phyloP scores from a whole-genome alignment of 2,797 vertebrate species.

The Pyrocephalus nanus region DNA sequence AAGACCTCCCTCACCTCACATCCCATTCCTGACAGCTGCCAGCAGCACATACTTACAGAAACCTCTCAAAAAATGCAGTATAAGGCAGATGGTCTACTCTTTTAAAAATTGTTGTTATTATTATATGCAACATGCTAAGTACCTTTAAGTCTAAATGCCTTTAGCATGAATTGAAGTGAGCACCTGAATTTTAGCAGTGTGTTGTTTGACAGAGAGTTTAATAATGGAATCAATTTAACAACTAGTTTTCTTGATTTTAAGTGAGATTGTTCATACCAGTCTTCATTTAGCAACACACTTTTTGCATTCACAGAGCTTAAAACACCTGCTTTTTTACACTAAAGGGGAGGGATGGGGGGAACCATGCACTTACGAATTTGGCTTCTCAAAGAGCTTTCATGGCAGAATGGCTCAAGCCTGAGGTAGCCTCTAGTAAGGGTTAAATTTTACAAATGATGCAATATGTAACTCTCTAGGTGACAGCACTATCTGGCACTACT shows the following conservation, averaged over 20 bases:
- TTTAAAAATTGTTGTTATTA: not conserved
- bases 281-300: not conserved
- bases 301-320: not conserved
- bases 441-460: not conserved
- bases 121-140: not conserved
- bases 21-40: not conserved
- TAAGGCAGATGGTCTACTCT: not conserved
- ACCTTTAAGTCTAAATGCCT: not conserved
- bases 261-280: not conserved
- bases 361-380: rapidly evolving
- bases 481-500: not conserved
- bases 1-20: not conserved
- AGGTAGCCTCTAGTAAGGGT: not conserved
- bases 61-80: not conserved
- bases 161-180: not conserved
- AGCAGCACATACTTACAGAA: not conserved
- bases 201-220: not conserved
- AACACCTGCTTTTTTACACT: not conserved
- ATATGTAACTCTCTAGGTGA: not conserved
- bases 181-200: not conserved
- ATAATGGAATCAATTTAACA: not conserved
- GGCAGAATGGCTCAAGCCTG: not conserved
- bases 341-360: not conserved
- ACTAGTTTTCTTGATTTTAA: not conserved
- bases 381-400: not conserved